phyloP scores from a whole-genome alignment of 2,797 vertebrate species.

The Anabacerthia variegaticeps region DNA sequence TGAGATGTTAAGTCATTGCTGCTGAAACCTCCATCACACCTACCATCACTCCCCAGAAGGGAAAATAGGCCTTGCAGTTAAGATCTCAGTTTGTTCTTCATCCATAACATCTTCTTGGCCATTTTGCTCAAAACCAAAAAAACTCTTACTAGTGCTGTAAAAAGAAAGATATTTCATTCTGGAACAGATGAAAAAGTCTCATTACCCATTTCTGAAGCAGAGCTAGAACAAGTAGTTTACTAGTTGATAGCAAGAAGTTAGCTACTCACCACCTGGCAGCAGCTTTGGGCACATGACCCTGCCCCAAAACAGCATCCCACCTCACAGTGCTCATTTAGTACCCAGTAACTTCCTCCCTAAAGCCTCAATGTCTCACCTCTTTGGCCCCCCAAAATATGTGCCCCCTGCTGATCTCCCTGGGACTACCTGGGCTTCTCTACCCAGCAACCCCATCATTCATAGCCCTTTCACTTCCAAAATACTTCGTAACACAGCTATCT shows the following conservation, averaged over 20 bases:
- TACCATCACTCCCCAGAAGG: neutral
- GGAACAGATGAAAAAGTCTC: neutral
- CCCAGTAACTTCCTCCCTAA: neutral
- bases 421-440: neutral
- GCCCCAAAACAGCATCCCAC: neutral
- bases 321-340: neutral
- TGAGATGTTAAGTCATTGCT: neutral
- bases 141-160: neutral
- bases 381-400: neutral
- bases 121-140: neutral
- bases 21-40: neutral
- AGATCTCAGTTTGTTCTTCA: neutral
- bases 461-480: neutral
- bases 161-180: neutral
- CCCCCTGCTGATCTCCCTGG: neutral
- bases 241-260: neutral
- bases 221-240: neutral
- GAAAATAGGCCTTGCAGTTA: neutral
- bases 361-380: neutral
- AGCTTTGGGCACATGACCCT: neutral
- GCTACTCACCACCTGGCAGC: neutral
- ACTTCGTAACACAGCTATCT: neutral
- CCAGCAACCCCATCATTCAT: accelerated
- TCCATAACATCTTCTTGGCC: neutral
- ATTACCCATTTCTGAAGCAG: neutral